These are phyloP conservation scores for Ephialtes manifestator DNA, from an alignment of 2,888 invertebrate genomes.

Conservation along the genomic window DNA sequence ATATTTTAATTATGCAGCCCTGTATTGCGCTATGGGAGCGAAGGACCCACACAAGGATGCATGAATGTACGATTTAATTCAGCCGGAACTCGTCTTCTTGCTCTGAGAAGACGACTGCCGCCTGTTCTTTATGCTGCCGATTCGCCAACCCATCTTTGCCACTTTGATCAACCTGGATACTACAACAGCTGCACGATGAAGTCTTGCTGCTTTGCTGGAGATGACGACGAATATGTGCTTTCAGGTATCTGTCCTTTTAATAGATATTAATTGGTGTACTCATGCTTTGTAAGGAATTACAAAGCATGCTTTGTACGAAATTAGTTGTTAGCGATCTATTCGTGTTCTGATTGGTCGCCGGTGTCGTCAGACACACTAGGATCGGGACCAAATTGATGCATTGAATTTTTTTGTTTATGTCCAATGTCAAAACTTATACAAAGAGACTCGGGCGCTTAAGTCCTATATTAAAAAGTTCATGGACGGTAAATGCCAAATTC, in stretches of 20 bases:
- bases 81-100: constrained; percentile 92
- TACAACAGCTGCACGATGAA: constrained; percentile 99
- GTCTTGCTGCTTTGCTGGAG: constrained; percentile 97
- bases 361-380: no score
- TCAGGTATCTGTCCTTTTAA: constrained; percentile 86
- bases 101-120: constrained; percentile 93
- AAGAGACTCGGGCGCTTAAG: no score
- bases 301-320: no score
- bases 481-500: no score
- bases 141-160: constrained; percentile 91
- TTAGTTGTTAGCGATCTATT: no score
- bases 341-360: no score
- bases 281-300: no score
- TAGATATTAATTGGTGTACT: background rate
- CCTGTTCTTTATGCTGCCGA: constrained; percentile 93
- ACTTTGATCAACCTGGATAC: constrained; percentile 96
- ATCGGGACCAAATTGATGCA: no score
- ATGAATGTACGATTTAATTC: constrained; percentile 97
- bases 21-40: constrained; percentile 90
- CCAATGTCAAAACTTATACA: no score
- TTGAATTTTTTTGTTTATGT: no score
- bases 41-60: constrained; percentile 90
- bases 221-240: constrained; percentile 94
- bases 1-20: constrained; percentile 86
- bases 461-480: no score